Base-by-base conservation (phyloP, 1,140 invertebrate genomes). In the Philaenus spumarius region DNA sequence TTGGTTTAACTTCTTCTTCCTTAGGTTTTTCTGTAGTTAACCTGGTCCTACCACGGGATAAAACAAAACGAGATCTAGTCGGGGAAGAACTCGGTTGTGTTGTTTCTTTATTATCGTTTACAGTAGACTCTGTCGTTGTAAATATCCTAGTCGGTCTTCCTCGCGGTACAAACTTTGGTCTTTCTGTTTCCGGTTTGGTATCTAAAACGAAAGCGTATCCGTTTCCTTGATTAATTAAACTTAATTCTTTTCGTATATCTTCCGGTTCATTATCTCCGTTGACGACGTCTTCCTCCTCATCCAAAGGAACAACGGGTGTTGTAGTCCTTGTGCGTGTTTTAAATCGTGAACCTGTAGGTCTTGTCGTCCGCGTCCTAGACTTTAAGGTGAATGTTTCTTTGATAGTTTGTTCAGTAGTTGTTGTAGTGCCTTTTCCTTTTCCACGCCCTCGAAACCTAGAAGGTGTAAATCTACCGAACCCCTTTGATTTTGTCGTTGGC, bases 131-230 rank as follows among this genome's bases (percentile, higher is more conserved):
- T 30, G 26, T 30, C 9, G 26, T 30, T 4, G 50, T 51, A 54
- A 54, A 59, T 7, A 50, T 54, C 39, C 53, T 50, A 11, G 55
- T 24, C 43, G 52, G 40, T 22, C 51, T 56, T 50, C 58, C 46
- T 26, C 53, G 55, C 39, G 23, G 34, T 4, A 50, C 40, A 34
- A 59, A 30, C 9, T 30, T 30, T 30, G 26, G 9, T 9, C 26
- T 30, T 30, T 30, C 26, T 4, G 26, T 30, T 30, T 30, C 3
- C 9, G 26, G 26, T 9, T 30, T 9, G 9, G 26, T 30, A 30
- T 30, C 26, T 9, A 30, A 30, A 30, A 30, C 3, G 9, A 30
- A 30, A 30, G 26, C 3, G 9, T 30, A 30, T 30, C 26, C 26
- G 9, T 30, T 30, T 4, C 26, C 26, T 30, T 30, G 26, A 30